These are phyloP conservation scores for Theristus sp. DNA, from an alignment of 2,888 invertebrate species.

Conservation along the genomic window DNA sequence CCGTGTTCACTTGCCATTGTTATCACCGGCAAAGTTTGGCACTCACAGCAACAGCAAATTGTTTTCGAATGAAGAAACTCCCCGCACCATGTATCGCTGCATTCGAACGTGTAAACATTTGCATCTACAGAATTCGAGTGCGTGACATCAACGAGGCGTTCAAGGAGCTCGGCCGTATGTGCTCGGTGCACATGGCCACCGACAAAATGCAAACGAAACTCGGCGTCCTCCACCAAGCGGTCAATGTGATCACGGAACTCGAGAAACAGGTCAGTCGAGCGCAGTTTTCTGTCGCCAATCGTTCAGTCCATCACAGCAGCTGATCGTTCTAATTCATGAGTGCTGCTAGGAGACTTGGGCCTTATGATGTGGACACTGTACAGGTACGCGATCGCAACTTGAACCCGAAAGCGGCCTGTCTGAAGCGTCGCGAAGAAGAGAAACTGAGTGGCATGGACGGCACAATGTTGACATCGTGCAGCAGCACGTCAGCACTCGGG, in stretches of 20 bases:
- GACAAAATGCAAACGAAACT: conserved; percentile 96
- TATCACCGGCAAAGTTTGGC: too few relatives aligned
- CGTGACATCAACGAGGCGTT: conserved; percentile 95
- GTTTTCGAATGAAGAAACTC: too few relatives aligned
- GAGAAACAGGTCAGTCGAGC: conserved; percentile 97
- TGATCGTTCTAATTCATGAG: too few relatives aligned
- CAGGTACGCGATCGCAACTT: conserved; percentile 66
- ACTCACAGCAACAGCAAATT: too few relatives aligned
- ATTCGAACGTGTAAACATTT: neutral
- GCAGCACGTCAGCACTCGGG: too few relatives aligned
- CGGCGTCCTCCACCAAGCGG: conserved; percentile 93
- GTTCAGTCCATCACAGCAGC: too few relatives aligned
- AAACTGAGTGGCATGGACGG: conserved; percentile 5
- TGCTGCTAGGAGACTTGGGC: too few relatives aligned
- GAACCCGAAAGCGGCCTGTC: conserved; percentile 93
- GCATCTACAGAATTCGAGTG: conserved; percentile 63
- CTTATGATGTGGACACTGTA: conserved; percentile 6
- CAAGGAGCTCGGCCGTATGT: conserved; percentile 93
- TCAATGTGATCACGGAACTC: conserved; percentile 88
- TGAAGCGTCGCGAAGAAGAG: conserved; percentile 63
- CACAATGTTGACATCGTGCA: too few relatives aligned
- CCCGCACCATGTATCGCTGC: too few relatives aligned
- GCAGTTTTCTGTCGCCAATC: too few relatives aligned
- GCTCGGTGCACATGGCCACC: conserved; percentile 61
- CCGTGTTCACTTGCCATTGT: too few relatives aligned